Evolutionary conservation across 2,113 vertebrate species (phyloP).

Genomic region (Piaya cayana): DNA sequence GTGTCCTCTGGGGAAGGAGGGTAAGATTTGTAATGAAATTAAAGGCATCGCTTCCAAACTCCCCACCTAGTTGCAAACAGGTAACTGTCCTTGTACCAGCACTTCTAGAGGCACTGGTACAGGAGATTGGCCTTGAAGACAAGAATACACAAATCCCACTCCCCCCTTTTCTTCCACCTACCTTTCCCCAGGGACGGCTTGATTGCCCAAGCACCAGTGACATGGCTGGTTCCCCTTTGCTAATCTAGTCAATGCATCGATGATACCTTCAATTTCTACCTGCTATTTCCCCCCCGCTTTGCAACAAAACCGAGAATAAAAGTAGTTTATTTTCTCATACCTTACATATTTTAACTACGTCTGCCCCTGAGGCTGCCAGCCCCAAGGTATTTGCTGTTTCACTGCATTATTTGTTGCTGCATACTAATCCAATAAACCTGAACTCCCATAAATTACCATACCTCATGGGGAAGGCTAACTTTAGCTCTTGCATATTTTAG

Average conservation of each 20-base stretch:
- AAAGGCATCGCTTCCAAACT: not conserved
- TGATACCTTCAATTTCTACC: not conserved
- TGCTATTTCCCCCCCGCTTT: not conserved
- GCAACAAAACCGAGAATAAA: not conserved
- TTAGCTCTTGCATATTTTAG: conserved; percentile 37
- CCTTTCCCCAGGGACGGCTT: not conserved
- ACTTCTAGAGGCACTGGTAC: not conserved
- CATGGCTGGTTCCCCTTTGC: not conserved
- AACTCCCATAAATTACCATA: not conserved
- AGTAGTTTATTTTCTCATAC: not conserved
- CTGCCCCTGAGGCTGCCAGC: not conserved
- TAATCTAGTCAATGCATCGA: accelerated
- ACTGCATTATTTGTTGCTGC: not conserved
- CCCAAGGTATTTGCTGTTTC: not conserved
- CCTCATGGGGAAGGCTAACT: not conserved
- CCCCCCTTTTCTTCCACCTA: not conserved
- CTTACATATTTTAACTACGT: not conserved
- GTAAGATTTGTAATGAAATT: not conserved
- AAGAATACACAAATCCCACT: not conserved
- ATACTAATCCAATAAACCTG: not conserved
- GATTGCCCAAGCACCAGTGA: accelerated
- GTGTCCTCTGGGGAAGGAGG: not conserved
- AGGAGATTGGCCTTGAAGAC: not conserved
- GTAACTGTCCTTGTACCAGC: not conserved
- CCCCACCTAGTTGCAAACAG: not conserved